These are phyloP conservation scores for Drosophila mimetica DNA, from an alignment of 2,888 invertebrate genomes.

Conservation along the genomic window DNA sequence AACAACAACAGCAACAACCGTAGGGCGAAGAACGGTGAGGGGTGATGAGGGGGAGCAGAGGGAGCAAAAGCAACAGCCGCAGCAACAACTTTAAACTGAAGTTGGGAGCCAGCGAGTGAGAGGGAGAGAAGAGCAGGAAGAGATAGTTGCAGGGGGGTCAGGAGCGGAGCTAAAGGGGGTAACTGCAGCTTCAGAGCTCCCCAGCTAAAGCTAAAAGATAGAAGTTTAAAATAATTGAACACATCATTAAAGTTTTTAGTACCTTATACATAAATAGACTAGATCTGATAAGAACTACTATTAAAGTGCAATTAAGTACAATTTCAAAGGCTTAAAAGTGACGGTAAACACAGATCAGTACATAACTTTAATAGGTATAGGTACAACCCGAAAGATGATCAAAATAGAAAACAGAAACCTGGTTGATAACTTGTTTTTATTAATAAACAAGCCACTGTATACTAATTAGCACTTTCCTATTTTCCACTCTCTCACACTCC, in stretches of 20 bases:
- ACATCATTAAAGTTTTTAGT: no score
- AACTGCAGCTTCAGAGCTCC: no score
- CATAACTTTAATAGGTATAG: not conserved
- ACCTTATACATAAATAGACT: no score
- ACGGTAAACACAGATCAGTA: not conserved
- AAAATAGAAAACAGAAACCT: not conserved
- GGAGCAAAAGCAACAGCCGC: slow-evolving; percentile 66
- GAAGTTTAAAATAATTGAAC: no score
- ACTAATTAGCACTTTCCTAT: slow-evolving; percentile 24
- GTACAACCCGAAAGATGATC: not conserved
- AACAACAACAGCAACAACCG: slow-evolving; percentile 40
- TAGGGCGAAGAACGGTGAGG: slow-evolving; percentile 19
- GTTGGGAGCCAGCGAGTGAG: slow-evolving; percentile 20
- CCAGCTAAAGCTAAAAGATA: no score
- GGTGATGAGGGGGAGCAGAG: slow-evolving; percentile 14
- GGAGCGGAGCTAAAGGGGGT: not conserved
- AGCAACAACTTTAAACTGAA: slow-evolving; percentile 72
- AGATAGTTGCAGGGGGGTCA: slow-evolving; percentile 31
- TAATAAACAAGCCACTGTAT: slow-evolving; percentile 15
- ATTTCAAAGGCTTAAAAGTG: not conserved
- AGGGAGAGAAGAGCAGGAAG: slow-evolving; percentile 1
- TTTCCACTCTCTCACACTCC: slow-evolving; percentile 3
- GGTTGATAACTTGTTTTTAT: slow-evolving; percentile 18
- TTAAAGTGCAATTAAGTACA: no score
- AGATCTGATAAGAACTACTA: no score